These are phyloP conservation scores for Zoanthus gigantus DNA, from an alignment of 92 coral and sea anemone species.

Conservation along the genomic window DNA sequence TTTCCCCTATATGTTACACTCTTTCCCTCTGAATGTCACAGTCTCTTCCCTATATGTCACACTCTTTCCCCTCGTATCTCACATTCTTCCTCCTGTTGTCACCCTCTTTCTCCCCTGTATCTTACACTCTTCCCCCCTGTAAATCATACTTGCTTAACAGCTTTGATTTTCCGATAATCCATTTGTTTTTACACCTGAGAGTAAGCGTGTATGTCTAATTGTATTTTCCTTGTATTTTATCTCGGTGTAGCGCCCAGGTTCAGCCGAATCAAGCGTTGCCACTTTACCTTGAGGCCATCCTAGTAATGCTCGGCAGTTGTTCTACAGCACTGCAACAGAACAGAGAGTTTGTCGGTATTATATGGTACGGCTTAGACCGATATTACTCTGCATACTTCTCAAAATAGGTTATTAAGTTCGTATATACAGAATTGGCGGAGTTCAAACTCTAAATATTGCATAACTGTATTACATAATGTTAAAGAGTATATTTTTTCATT, in stretches of 20 bases:
- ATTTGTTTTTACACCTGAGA: background rate
- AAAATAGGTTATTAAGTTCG: background rate
- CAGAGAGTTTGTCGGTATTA: slow-evolving; percentile 91
- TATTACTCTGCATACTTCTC: background rate
- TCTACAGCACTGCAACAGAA: slow-evolving; percentile 90
- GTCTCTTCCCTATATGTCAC: background rate
- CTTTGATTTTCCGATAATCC: too few species aligned
- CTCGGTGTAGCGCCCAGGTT: slow-evolving; percentile 70
- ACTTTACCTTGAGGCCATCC: slow-evolving; percentile 92
- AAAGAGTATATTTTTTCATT: too few species aligned
- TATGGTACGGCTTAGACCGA: slow-evolving; percentile 72
- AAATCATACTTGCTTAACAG: background rate
- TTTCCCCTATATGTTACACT: background rate
- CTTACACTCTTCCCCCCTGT: background rate
- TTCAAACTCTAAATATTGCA: too few species aligned
- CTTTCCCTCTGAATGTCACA: background rate
- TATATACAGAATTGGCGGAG: too few species aligned
- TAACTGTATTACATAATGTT: too few species aligned
- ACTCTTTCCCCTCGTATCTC: background rate
- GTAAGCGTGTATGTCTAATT: background rate
- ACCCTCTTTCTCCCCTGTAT: background rate
- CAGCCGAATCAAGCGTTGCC: slow-evolving; percentile 90
- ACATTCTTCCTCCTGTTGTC: background rate
- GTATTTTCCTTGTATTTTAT: background rate
- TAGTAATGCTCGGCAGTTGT: slow-evolving; percentile 91